phyloP scores from a whole-genome alignment of 64 coral and sea anemone species.

The Trachythela sp. region DNA sequence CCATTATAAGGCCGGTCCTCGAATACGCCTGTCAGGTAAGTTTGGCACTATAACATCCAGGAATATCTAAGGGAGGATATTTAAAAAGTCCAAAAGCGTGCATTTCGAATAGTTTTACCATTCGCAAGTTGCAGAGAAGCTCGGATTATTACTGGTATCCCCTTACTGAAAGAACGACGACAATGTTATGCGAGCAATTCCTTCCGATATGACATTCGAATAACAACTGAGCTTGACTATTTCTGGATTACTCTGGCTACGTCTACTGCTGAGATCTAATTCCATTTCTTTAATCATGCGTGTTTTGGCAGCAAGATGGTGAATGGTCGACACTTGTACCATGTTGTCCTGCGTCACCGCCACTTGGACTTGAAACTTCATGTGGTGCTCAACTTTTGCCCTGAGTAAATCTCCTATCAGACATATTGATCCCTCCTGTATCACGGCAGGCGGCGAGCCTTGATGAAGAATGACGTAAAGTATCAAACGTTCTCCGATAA shows the following conservation, averaged over 20 bases:
- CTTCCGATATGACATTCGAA: background rate
- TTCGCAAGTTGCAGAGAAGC: too few relatives aligned
- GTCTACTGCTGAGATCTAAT: background rate
- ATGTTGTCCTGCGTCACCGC: background rate
- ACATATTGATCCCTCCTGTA: background rate
- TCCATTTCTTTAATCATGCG: background rate
- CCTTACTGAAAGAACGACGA: too few relatives aligned
- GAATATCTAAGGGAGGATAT: too few relatives aligned
- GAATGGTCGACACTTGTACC: background rate
- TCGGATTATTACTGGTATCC: too few relatives aligned
- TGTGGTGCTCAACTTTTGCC: background rate
- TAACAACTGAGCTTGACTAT: background rate
- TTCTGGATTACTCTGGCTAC: too few relatives aligned
- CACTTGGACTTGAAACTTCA: background rate
- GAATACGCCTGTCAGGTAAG: too few relatives aligned
- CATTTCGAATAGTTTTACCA: too few relatives aligned
- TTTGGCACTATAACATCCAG: too few relatives aligned
- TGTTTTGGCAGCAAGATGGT: background rate
- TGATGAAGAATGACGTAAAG: background rate
- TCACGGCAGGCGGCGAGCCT: background rate
- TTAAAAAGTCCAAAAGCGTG: too few relatives aligned
- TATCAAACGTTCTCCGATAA: background rate
- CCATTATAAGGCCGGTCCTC: too few relatives aligned
- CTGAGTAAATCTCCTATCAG: background rate
- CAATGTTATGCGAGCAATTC: too few relatives aligned